phyloP scores from a whole-genome alignment of 37 sponge, comb jelly and placozoan genomes.

The Agelas oroides region DNA sequence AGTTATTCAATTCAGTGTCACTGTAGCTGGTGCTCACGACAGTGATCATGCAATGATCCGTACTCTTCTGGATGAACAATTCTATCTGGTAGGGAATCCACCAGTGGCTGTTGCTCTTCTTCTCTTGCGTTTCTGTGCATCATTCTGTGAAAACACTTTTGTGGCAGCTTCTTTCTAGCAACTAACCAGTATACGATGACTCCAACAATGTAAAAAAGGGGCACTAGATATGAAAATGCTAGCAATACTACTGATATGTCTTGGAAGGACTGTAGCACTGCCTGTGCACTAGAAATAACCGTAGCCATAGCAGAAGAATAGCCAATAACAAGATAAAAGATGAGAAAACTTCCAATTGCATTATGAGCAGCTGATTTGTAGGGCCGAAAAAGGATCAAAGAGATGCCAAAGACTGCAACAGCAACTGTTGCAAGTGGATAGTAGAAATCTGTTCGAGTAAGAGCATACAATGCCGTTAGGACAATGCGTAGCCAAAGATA shows the following conservation, averaged over 20 bases:
- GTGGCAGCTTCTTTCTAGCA: background rate
- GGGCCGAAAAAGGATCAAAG: background rate
- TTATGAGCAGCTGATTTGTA: background rate
- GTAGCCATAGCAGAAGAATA: background rate
- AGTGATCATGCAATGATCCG: too few species aligned
- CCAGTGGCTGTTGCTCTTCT: background rate
- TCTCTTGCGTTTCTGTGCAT: background rate
- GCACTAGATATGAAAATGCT: background rate
- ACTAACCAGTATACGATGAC: slow-evolving; percentile 3
- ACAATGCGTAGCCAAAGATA: slow-evolving; percentile 45
- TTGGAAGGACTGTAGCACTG: background rate
- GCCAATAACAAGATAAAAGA: background rate
- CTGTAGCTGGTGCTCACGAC: too few species aligned
- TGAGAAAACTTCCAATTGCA: background rate
- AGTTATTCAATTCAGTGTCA: too few species aligned
- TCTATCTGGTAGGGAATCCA: background rate
- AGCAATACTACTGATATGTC: background rate
- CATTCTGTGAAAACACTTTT: background rate
- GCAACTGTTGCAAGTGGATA: background rate
- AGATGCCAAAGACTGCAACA: background rate
- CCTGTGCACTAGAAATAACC: background rate
- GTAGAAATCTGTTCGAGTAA: background rate
- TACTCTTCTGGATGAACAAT: background rate
- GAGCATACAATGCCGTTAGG: slow-evolving; percentile 26
- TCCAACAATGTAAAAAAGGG: slow-evolving; percentile 1